Conservation (phyloP, 2,888 invertebrate species). For the Branchellion lobata region DNA sequence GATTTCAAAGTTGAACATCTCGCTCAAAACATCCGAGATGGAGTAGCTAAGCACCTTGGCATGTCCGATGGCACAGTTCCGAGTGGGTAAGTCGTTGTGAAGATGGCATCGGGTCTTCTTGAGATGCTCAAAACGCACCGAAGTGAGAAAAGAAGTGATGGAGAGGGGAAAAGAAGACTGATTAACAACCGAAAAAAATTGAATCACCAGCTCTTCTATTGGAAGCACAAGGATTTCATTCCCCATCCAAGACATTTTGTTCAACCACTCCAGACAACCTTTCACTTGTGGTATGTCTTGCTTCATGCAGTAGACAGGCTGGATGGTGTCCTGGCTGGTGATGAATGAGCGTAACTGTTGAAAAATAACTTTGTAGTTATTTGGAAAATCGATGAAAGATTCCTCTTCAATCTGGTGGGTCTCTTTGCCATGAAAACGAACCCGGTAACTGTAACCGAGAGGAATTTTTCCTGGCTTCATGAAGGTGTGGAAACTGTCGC, state of each 20-base stretch:
- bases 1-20: background rate
- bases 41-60: conserved; percentile 12
- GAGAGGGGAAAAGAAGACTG: background rate
- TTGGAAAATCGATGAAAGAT: background rate
- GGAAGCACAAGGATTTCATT: background rate
- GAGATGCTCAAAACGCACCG: background rate
- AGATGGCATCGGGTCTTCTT: background rate
- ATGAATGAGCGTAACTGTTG: background rate
- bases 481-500: background rate
- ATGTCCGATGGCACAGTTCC: background rate
- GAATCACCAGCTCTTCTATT: background rate
- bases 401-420: background rate
- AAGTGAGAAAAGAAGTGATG: conserved; percentile 13
- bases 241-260: background rate
- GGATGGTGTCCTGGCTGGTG: background rate
- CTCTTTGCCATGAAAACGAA: background rate
- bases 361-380: background rate
- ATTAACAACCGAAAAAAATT: background rate
- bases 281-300: background rate
- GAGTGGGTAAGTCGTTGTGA: background rate
- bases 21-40: background rate
- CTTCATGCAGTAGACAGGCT: conserved; percentile 2
- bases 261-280: conserved; percentile 4
- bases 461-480: background rate
- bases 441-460: background rate